phyloP scores from a whole-genome alignment of 2,888 invertebrate genomes.

The Brassicogethes aeneus region DNA sequence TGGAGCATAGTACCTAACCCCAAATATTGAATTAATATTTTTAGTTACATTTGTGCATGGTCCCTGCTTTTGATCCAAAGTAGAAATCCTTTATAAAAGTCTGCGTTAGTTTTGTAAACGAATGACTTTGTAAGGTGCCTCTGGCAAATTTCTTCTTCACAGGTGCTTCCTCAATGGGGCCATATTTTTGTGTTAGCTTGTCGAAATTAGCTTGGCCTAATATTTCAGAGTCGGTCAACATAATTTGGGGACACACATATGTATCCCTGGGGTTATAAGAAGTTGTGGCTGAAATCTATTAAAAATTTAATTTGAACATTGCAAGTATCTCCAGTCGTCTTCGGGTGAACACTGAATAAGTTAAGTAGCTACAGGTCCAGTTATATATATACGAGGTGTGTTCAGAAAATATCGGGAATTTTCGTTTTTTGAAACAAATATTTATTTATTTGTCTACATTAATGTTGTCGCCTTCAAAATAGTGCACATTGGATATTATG shows the following conservation, averaged over 20 bases:
- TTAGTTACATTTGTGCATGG: conserved; percentile 34
- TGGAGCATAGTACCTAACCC: too few species aligned
- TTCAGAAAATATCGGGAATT: too few species aligned
- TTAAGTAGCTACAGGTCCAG: too few species aligned
- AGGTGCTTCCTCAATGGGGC: conserved; percentile 8
- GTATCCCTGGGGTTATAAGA: conserved; percentile 29
- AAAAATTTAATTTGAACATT: too few species aligned
- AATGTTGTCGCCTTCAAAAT: too few species aligned
- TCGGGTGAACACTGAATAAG: too few species aligned
- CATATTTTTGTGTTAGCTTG: conserved; percentile 9
- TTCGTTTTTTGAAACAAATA: too few species aligned
- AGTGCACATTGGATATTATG: too few species aligned
- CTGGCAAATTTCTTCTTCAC: conserved; percentile 28
- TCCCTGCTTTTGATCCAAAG: conserved; percentile 33
- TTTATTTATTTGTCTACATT: too few species aligned
- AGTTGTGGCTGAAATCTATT: conserved; percentile 31
- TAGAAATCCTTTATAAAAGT: conserved; percentile 32
- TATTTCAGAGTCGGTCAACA: conserved; percentile 31
- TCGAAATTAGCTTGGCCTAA: conserved; percentile 16
- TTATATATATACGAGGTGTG: too few species aligned
- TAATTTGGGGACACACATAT: background rate
- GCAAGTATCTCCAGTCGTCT: too few species aligned
- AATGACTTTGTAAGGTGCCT: conserved; percentile 38
- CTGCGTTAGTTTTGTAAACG: conserved; percentile 36
- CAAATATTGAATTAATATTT: too few species aligned